Evolutionary conservation across 2,888 invertebrate genomes (phyloP).

Genomic region (Xanthia togata): DNA sequence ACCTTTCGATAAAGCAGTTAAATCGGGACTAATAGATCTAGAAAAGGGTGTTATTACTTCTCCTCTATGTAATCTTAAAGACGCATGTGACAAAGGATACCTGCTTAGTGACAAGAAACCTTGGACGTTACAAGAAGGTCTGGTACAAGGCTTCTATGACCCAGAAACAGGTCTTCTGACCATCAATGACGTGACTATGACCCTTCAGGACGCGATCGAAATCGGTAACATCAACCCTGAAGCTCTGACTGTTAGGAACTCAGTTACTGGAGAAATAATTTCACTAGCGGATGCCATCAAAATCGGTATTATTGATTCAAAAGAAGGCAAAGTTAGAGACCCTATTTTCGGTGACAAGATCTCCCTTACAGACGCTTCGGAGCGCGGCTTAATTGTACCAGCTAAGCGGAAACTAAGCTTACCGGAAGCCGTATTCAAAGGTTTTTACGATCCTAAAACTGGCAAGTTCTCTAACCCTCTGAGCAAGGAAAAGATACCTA

Average conservation of each 20-base stretch:
- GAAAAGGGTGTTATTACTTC: constrained; percentile 92
- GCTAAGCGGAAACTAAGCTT: constrained; percentile 95
- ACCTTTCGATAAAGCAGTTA: constrained; percentile 93
- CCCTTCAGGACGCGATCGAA: constrained; percentile 94
- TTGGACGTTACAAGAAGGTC: constrained; percentile 95
- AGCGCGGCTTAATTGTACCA: constrained; percentile 95
- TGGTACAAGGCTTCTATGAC: constrained; percentile 95
- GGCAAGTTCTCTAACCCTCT: constrained; percentile 95
- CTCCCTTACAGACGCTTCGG: constrained; percentile 95
- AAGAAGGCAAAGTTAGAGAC: constrained; percentile 94
- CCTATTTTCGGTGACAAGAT: constrained; percentile 93
- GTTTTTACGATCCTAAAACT: constrained; percentile 96
- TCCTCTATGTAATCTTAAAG: constrained; percentile 93
- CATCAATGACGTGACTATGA: constrained; percentile 92
- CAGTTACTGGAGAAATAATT: constrained; percentile 94
- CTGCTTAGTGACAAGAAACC: constrained; percentile 94
- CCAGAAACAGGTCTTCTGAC: constrained; percentile 93
- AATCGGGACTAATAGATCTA: constrained; percentile 93
- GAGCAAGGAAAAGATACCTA: constrained; percentile 94
- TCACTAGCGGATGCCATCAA: constrained; percentile 95
- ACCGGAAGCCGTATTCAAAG: constrained; percentile 97
- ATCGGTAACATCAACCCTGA: constrained; percentile 94
- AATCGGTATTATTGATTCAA: constrained; percentile 94
- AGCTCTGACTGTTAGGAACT: constrained; percentile 94
- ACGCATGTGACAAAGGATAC: constrained; percentile 95